phyloP scores from a whole-genome alignment of 2,888 invertebrate genomes.

The Morpho achilles region DNA sequence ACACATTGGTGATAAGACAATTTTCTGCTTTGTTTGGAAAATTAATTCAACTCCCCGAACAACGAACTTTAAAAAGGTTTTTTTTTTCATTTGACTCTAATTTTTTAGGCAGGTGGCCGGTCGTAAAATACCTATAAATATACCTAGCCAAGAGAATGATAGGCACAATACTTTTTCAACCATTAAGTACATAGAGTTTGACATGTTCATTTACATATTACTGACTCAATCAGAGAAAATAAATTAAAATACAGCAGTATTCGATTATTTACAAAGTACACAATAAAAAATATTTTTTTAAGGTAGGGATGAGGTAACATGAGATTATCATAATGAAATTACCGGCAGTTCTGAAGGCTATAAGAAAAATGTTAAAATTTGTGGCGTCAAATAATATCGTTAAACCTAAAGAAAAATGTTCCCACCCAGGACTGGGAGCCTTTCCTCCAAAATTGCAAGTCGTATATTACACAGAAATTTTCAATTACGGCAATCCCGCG shows the following conservation, averaged over 20 bases:
- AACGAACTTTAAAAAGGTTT: no score
- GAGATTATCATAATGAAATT: constrained; percentile 76
- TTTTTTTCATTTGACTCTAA: no score
- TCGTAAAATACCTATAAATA: no score
- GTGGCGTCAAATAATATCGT: constrained; percentile 77
- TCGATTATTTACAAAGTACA: constrained; percentile 17
- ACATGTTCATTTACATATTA: no score
- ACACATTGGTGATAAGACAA: no score
- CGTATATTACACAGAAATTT: constrained; percentile 78
- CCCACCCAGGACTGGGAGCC: constrained; percentile 53
- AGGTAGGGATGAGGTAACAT: constrained; percentile 42
- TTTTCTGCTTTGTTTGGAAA: no score
- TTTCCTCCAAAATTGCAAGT: constrained; percentile 71
- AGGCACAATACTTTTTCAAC: no score
- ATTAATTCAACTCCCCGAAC: no score
- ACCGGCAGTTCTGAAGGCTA: constrained; percentile 53
- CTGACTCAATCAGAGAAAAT: no score
- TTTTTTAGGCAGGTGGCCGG: no score
- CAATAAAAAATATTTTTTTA: constrained; percentile 22
- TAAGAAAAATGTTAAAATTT: constrained; percentile 73
- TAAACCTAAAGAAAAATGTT: constrained; percentile 71
- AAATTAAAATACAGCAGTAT: constrained; percentile 2
- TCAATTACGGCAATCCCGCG: constrained; percentile 77
- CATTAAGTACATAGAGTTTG: no score
- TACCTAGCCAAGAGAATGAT: no score